These are phyloP conservation scores for Phrynocephalus versicolor DNA, from an alignment of 2,113 vertebrate species.

Conservation along the genomic window DNA sequence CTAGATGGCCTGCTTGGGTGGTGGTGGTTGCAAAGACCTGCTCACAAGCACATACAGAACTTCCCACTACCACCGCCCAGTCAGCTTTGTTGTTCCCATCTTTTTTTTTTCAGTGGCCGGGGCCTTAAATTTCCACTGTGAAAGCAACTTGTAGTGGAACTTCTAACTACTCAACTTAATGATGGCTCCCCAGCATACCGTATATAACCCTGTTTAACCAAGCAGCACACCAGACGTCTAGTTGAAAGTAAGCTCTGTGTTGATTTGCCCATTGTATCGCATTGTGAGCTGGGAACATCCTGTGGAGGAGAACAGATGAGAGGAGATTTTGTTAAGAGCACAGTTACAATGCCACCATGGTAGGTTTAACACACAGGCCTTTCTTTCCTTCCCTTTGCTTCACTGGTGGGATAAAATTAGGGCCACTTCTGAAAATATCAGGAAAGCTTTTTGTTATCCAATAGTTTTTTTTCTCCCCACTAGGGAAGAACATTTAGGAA, in stretches of 20 bases:
- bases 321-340: constrained; percentile 34
- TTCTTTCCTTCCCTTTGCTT: background rate
- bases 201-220: background rate
- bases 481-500: constrained; percentile 1
- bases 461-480: background rate
- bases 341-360: background rate
- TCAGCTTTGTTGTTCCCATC: rapidly evolving
- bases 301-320: background rate
- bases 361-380: background rate
- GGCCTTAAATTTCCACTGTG: background rate
- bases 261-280: constrained; percentile 14
- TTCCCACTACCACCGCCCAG: too few species aligned
- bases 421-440: constrained; percentile 4
- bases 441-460: constrained; percentile 20
- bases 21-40: too few species aligned
- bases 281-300: background rate
- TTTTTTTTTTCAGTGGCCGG: background rate
- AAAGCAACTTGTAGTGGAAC: constrained; percentile 2
- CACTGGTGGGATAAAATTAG: background rate
- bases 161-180: background rate
- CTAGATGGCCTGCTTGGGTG: too few species aligned
- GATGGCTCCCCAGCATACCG: background rate
- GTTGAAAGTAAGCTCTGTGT: background rate
- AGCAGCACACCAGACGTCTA: background rate
- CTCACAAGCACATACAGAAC: too few species aligned